Base-by-base conservation (phyloP, 2,888 invertebrate genomes). In the Polydesmus complanatus region DNA sequence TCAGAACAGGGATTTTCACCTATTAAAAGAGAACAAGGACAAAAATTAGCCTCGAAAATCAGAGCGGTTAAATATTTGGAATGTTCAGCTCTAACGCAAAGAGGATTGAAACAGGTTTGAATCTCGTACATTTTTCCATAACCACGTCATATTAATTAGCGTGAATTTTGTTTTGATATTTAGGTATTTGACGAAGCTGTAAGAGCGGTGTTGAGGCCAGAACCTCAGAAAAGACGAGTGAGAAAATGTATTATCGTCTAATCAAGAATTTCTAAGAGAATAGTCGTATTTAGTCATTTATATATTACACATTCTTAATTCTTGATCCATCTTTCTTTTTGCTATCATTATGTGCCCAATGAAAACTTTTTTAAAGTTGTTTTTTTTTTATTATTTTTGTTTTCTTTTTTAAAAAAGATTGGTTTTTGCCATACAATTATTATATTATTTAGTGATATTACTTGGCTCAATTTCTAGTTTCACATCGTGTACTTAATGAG, bases 181-280 rank as follows among this genome's bases (percentile, higher is more conserved):
- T 77, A 93, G 89, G 97, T 98, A 62, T 98, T 98, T 78, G 96
- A 97, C 73, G 98, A 98, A 79, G 95, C 97, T 27, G 97, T 97
- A 48, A 83, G 97, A 69, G 92, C 96, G 62, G 97, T 98, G 66
- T 80, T 98, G 71, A 83, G 93, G 79, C 98, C 98, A 58, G 94
- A 96, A 77, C 95, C 96, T 63, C 86, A 89, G 72, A 93, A 93
- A 77, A 84, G 90, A 78, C 87, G 88, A 78, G 91, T 92, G 79
- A 84, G 90, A 78, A 91, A 91, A 78, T 93, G 92, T 66, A 67
- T 67, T 62, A 67, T 76, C 62, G 69, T 75, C 62, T 75, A 74
- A 61, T 37, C 37, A 37, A 14, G 5, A 37, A 14, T 37, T 37
- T 37, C 37, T 8, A 14, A 14, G 5, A 14, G 5, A 8, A 37